Conservation (phyloP, 2,797 vertebrate species). For the Brachyrhaphis roseni region DNA sequence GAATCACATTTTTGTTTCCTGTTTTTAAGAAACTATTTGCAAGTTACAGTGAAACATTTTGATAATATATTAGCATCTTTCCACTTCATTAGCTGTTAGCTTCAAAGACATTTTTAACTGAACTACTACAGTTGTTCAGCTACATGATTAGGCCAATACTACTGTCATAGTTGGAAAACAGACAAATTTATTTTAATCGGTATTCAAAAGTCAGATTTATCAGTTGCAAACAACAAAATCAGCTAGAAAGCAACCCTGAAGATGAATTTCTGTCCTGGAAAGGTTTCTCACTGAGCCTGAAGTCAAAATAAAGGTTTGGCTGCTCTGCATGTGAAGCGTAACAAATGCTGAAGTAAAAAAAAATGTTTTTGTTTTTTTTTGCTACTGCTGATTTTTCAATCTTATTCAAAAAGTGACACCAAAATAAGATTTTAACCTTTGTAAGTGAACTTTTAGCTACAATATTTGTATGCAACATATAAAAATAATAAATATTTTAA, state of each 20-base stretch:
- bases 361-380: too few species aligned
- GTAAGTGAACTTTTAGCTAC: background rate
- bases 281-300: background rate
- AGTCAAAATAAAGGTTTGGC: background rate
- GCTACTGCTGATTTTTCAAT: background rate
- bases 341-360: background rate
- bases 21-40: background rate
- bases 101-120: background rate
- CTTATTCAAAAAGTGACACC: background rate
- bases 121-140: background rate
- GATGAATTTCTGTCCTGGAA: background rate
- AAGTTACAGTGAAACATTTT: background rate
- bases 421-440: background rate
- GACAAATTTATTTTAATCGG: background rate
- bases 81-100: background rate
- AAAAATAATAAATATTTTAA: background rate
- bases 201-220: background rate
- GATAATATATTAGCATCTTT: background rate
- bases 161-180: background rate
- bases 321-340: background rate
- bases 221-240: background rate
- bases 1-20: background rate
- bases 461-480: background rate
- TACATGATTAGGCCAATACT: background rate
- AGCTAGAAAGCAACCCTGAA: background rate